Evolutionary conservation across 2,797 vertebrate species (phyloP), one percentile per base, ranked within the genome.

Genomic region (Discoglossus pictus): DNA sequence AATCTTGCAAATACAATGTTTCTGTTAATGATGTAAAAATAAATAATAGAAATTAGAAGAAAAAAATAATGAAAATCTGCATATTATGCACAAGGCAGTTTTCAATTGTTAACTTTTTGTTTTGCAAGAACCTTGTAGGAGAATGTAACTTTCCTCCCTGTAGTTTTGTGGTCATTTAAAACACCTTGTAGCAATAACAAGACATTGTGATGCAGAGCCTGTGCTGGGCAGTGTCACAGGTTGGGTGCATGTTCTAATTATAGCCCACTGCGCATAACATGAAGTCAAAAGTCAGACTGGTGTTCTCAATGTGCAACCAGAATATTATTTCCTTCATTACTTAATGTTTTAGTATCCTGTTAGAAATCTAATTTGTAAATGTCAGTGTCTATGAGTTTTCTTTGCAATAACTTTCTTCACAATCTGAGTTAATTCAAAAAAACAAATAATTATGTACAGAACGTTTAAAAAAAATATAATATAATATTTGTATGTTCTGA

Each of bases 261-360:
- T 50, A 62, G 67, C 47, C 67, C 31, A 58, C 42, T 62, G 34
- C 12, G 38, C 18, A 21, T 42, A 20, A 27, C 43, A 23, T 21
- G 17, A 58, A 69, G 67, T 54, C 67, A 69, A 11, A 62, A 69
- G 67, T 55, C 67, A 62, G 25, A 55, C 58, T 40, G 55, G 8
- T 69, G 42, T 62, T 34, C 67, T 55, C 21, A 20, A 36, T 59
- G 39, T 36, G 34, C 50, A 47, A 39, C 46, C 40, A 39, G 59
- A 69, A 69, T 62, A 35, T 20, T 53, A 24, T 68, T 35, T 44
- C 34, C 58, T 54, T 47, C 58, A 61, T 61, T 68, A 61, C 42
- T 43, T 61, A 25, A 54, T 53, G 13, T 31, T 27, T n/a, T 27
- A 15, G 7, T 15, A 16, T 44, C 47, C 58, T 39, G 20, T 43